Evolutionary conservation across 1,140 invertebrate species (phyloP), one percentile per base, ranked within the genome.

Genomic region (Drosophila eugracilis): DNA sequence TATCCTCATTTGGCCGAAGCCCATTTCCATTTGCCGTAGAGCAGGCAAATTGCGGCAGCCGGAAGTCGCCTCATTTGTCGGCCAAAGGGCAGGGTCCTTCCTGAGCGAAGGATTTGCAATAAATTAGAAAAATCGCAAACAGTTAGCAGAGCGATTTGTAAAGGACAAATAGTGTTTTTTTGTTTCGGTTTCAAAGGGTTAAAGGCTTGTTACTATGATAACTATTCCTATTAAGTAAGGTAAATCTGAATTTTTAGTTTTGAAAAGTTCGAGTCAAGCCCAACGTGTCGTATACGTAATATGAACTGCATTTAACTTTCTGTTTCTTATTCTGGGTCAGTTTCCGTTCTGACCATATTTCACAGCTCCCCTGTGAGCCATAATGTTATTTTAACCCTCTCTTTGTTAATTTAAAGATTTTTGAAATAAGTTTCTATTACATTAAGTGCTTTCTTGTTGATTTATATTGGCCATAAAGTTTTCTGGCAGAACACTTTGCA

Each of bases 61-160:
- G 83, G 83, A 86, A 86, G 77, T 86, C 47, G 57, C 52, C 74
- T 77, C 77, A 88, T 81, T 88, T 88, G 78, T 78, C 55, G 69
- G 47, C 53, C 55, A 26, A 59, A 65, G 69, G 79, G 60, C 48
- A 75, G 42, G 19, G 52, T 70, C 44, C 59, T 63, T 62, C 37
- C 69, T 42, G 37, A 17, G 10, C 22, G 47, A 76, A 55, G 55
- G 17, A 26, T 26, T 34, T n/a, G 37, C 37, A 10, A 44, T 65
- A 53, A 53, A 67, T 44, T 44, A 28, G 10, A 22, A 26, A 42
- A 24, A 34, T 36, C 4, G 21, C 15, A 19, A 22, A 19, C 21
- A 19, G 15, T 36, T 12, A 36, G 47, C 14, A 34, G 2, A 6
- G 6, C 3, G 5, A 6, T 9, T 32, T 32, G 6, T 21, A 4